phyloP scores from a whole-genome alignment of 2,888 invertebrate species.

The Meiosimyza platycephala region DNA sequence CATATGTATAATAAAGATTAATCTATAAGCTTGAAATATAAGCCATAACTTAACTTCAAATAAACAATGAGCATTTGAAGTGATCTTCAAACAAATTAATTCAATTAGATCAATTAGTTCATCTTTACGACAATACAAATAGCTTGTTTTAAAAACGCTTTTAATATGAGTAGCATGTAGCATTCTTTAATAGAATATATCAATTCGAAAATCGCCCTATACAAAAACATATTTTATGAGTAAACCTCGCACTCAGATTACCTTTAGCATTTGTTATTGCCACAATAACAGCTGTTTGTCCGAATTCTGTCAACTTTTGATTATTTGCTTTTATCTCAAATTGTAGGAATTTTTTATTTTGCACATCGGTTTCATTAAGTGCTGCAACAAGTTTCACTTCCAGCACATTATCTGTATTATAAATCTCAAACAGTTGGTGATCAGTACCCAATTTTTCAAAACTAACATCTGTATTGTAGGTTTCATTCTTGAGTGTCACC shows the following conservation, averaged over 20 bases:
- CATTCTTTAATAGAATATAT: too few relatives aligned
- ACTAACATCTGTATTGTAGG: conserved; percentile 44
- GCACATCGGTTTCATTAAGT: conserved; percentile 39
- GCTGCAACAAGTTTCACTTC: conserved; percentile 33
- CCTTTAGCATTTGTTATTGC: conserved; percentile 42
- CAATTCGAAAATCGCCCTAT: too few relatives aligned
- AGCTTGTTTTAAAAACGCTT: too few relatives aligned
- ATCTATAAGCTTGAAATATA: too few relatives aligned
- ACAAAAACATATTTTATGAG: too few relatives aligned
- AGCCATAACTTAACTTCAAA: too few relatives aligned
- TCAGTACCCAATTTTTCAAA: conserved; percentile 42
- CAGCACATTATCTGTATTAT: conserved; percentile 39
- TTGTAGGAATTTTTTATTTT: conserved; percentile 38
- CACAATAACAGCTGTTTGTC: conserved; percentile 43
- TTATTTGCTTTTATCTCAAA: conserved; percentile 46
- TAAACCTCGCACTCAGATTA: conserved; percentile 20
- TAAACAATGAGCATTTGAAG: too few relatives aligned
- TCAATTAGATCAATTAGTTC: too few relatives aligned
- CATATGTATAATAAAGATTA: too few relatives aligned
- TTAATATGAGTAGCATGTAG: too few relatives aligned
- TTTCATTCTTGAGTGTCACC: conserved; percentile 40
- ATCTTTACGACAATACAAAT: too few relatives aligned
- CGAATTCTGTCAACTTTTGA: conserved; percentile 39
- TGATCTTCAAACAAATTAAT: too few relatives aligned
- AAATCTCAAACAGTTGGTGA: conserved; percentile 43